These are phyloP conservation scores for Clivina fossor DNA, from an alignment of 2,888 invertebrate genomes.

Conservation along the genomic window DNA sequence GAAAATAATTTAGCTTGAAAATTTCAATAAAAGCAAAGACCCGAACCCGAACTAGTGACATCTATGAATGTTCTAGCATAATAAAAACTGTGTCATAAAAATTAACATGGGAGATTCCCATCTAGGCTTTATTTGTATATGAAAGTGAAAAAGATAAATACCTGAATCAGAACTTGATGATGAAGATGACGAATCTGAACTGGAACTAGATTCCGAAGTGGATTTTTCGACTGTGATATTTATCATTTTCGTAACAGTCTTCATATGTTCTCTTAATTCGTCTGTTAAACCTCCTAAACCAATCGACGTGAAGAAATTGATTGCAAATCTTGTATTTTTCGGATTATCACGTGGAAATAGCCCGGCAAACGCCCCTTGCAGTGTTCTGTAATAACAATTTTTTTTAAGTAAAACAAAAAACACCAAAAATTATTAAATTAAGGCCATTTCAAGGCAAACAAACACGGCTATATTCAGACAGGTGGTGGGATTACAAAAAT, in stretches of 20 bases:
- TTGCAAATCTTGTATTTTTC: constrained; percentile 94
- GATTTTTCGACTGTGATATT: constrained; percentile 47
- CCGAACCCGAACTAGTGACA: too few species aligned
- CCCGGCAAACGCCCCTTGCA: constrained; percentile 84
- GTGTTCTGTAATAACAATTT: constrained; percentile 63
- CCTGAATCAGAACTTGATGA: constrained; percentile 42
- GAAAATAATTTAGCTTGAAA: too few species aligned
- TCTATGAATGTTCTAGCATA: too few species aligned
- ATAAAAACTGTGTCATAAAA: too few species aligned
- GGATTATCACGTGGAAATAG: constrained; percentile 96
- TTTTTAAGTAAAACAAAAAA: not conserved
- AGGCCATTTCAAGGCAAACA: too few species aligned
- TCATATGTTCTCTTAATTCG: constrained; percentile 85
- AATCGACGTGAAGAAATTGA: constrained; percentile 96
- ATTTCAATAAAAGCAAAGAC: too few species aligned
- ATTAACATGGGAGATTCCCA: not conserved
- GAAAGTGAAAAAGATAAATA: constrained; percentile 42
- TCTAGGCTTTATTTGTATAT: constrained; percentile 13
- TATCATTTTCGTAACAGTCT: constrained; percentile 69
- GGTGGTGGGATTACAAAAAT: too few species aligned
- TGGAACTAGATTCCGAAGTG: constrained; percentile 45
- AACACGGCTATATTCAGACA: too few species aligned
- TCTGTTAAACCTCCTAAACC: constrained; percentile 96
- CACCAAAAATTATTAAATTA: not conserved
- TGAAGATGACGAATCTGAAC: constrained; percentile 40